These are phyloP conservation scores for Oceanites oceanicus DNA, from an alignment of 2,113 vertebrate genomes.

Conservation along the genomic window DNA sequence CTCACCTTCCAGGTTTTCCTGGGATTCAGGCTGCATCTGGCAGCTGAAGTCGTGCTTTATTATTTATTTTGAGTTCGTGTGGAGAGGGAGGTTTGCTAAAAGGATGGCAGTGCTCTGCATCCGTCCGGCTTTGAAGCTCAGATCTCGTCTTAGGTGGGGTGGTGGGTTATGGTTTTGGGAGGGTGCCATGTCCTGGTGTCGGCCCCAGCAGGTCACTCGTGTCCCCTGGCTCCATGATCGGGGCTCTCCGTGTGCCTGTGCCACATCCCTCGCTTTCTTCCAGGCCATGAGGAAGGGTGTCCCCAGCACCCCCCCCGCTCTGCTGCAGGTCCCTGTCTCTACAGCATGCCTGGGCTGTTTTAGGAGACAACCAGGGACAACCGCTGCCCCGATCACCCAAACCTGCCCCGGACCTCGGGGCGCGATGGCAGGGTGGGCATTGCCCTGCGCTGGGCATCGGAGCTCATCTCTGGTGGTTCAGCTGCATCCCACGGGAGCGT, in stretches of 20 bases:
- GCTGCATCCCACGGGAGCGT: not conserved
- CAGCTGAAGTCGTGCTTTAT: not conserved
- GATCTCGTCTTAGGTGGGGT: accelerated
- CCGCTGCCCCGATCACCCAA: accelerated
- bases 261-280: not conserved
- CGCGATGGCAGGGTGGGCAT: accelerated
- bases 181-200: not conserved
- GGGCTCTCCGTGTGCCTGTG: accelerated
- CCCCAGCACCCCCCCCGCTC: not conserved
- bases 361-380: not conserved
- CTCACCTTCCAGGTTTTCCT: accelerated
- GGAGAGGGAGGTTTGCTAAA: not conserved
- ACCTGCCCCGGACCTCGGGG: not conserved
- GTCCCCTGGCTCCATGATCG: not conserved
- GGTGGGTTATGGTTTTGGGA: not conserved
- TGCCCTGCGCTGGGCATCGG: not conserved
- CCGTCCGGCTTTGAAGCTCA: accelerated
- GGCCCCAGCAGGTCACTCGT: not conserved
- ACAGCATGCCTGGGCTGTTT: not conserved
- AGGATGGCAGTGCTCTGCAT: not conserved
- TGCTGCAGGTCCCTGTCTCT: not conserved
- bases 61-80: not conserved
- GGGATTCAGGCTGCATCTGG: not conserved
- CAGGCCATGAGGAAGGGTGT: not conserved
- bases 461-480: not conserved